Evolutionary conservation across 2,888 invertebrate genomes (phyloP).

Genomic region (Amphipyra tragopoginis): DNA sequence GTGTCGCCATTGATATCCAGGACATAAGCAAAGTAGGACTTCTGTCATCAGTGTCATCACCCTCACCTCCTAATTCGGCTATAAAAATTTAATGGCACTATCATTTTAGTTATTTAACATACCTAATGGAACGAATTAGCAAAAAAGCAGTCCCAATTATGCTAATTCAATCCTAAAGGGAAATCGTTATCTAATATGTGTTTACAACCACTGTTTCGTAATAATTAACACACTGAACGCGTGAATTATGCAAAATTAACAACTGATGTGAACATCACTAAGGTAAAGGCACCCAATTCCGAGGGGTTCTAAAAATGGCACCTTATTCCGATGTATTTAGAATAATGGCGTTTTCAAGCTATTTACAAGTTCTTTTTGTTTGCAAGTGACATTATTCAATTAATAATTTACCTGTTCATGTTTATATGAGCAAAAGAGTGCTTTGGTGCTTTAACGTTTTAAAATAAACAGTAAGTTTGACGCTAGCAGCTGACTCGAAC

Average conservation of each 20-base stretch:
- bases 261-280: not conserved
- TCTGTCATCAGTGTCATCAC: constrained; percentile 1
- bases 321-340: too few species aligned
- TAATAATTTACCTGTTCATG: too few species aligned
- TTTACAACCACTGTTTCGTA: constrained; percentile 10
- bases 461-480: too few species aligned
- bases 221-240: not conserved
- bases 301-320: too few species aligned
- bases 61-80: not conserved
- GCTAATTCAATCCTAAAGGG: constrained; percentile 13
- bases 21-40: not conserved
- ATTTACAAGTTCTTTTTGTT: too few species aligned
- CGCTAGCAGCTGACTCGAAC: too few species aligned
- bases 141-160: not conserved
- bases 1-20: not conserved
- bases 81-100: not conserved
- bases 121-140: not conserved
- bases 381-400: too few species aligned
- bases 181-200: constrained; percentile 26
- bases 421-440: too few species aligned
- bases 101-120: constrained; percentile 1
- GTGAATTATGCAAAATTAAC: constrained; percentile 4
- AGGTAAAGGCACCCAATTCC: too few species aligned
- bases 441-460: too few species aligned
- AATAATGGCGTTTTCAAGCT: too few species aligned